These are phyloP conservation scores for Unio pictorum DNA, from an alignment of 2,888 invertebrate genomes.

Conservation along the genomic window DNA sequence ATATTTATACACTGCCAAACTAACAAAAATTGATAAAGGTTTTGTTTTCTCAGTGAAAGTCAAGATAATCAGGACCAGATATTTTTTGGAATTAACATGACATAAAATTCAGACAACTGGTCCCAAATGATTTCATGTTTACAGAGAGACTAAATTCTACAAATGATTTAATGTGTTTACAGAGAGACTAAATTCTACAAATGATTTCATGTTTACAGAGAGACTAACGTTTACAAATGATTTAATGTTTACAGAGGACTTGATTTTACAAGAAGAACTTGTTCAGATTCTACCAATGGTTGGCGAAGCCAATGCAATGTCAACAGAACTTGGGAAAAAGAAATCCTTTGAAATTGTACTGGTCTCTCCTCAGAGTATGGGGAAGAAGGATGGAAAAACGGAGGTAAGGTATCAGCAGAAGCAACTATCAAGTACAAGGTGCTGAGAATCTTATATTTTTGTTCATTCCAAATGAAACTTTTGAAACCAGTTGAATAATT, in stretches of 20 bases:
- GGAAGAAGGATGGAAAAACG: slow-evolving; percentile 60
- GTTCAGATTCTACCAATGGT: slow-evolving; percentile 66
- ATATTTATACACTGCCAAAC: too few species aligned
- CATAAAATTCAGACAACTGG: too few species aligned
- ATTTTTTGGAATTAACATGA: too few species aligned
- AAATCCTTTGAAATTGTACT: slow-evolving; percentile 66
- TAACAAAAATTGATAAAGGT: too few species aligned
- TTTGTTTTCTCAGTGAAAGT: too few species aligned
- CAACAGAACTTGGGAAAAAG: slow-evolving; percentile 66
- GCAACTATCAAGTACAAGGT: too few species aligned
- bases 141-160: too few species aligned
- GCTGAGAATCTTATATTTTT: too few species aligned
- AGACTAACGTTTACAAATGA: background rate
- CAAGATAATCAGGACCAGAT: too few species aligned
- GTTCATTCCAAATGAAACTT: too few species aligned
- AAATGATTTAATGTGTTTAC: slow-evolving; percentile 5
- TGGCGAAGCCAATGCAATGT: slow-evolving; percentile 67
- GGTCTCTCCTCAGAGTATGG: slow-evolving; percentile 63
- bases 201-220: background rate
- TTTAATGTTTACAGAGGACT: slow-evolving; percentile 55
- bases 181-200: slow-evolving; percentile 67
- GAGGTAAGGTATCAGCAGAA: slow-evolving; percentile 45
- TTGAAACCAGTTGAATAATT: too few species aligned
- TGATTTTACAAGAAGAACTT: slow-evolving; percentile 67
- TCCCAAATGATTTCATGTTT: slow-evolving; percentile 22